Evolutionary conservation across 2,797 vertebrate species (phyloP).

Genomic region (Notamacropus eugenii): DNA sequence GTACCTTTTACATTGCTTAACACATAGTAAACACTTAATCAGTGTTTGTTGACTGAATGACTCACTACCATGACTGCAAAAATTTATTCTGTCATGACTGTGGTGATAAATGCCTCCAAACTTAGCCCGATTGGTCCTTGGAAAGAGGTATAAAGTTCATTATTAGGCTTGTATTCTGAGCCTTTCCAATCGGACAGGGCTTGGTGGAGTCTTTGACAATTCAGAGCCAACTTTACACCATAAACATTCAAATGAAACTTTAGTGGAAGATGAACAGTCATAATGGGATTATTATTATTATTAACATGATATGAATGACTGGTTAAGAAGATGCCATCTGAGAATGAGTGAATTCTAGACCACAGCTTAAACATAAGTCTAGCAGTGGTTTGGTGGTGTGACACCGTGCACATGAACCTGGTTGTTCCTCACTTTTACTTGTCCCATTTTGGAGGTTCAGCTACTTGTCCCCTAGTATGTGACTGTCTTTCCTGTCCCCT

Average conservation of each 20-base stretch:
- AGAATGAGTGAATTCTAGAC: neutral
- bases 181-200: neutral
- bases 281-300: neutral
- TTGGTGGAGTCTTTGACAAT: neutral
- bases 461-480: neutral
- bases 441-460: neutral
- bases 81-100: neutral
- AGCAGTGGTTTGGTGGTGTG: neutral
- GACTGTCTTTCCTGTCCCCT: neutral
- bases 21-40: neutral
- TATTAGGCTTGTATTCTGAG: neutral
- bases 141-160: neutral
- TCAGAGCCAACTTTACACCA: neutral
- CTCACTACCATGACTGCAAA: neutral
- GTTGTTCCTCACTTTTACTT: neutral
- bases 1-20: neutral
- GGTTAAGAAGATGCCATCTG: neutral
- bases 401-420: neutral
- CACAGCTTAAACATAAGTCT: neutral
- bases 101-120: neutral
- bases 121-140: neutral
- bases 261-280: neutral
- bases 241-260: neutral
- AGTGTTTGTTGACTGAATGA: neutral
- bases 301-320: neutral